Conservation (phyloP, 2,797 vertebrate species). For the Rhyacichthys aspro region DNA sequence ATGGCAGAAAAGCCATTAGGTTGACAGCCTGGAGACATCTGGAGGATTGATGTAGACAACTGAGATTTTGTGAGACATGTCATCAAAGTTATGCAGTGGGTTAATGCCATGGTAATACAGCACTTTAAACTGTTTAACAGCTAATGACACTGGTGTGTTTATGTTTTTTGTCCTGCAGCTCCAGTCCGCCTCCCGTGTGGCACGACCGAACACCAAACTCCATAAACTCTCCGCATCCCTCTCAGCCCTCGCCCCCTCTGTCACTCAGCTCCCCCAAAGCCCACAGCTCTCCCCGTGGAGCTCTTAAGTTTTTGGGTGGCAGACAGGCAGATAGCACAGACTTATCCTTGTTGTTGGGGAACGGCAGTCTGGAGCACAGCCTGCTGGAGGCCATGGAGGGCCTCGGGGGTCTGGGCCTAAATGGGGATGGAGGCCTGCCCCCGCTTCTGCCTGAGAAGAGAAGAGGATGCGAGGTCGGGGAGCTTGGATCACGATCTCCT, state of each 20-base stretch:
- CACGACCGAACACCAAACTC: constrained; percentile 55
- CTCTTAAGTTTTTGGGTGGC: constrained; percentile 49
- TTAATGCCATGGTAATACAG: too few relatives aligned
- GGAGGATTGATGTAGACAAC: too few relatives aligned
- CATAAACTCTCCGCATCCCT: constrained; percentile 44
- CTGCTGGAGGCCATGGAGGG: constrained; percentile 79
- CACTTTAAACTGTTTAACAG: too few relatives aligned
- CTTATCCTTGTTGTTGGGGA: constrained; percentile 64
- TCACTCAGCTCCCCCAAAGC: constrained; percentile 72
- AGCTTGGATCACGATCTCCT: constrained; percentile 78
- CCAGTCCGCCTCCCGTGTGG: constrained; percentile 70
- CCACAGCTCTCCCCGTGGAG: constrained; percentile 73
- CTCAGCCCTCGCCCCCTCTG: constrained; percentile 61
- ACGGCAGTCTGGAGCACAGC: constrained; percentile 77
- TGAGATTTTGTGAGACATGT: too few relatives aligned
- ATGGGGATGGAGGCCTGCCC: constrained; percentile 68
- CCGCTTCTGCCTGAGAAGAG: constrained; percentile 92
- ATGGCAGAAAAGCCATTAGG: too few relatives aligned
- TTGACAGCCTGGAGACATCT: too few relatives aligned
- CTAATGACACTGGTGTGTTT: not conserved
- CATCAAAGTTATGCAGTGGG: too few relatives aligned
- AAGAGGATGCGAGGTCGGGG: constrained; percentile 82
- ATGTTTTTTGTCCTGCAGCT: constrained; percentile 35
- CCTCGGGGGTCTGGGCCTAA: constrained; percentile 63
- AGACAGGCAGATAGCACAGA: constrained; percentile 58